Base-by-base conservation (phyloP, 2,797 vertebrate genomes). In the Bradypodion pumilum region DNA sequence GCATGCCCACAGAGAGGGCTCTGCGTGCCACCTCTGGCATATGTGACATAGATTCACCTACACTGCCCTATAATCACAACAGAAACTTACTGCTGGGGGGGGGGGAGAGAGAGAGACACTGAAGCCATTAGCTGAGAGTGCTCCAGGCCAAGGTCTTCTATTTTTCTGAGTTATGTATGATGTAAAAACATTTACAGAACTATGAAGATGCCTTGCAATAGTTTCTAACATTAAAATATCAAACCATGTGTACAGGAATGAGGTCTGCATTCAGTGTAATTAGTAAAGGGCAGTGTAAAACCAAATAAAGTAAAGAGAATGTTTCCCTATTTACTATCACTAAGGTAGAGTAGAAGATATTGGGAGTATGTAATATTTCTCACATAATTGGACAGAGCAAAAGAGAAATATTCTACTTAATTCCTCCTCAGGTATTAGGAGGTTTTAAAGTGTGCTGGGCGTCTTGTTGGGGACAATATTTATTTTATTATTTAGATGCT, bases 101-200 rank as follows among this genome's bases (percentile, higher is more conserved):
- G n/a, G n/a, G n/a, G n/a, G n/a, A 52, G 7, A 63, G 63, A 49
- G 15, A 49, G 49, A 0, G 44, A 86, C 63, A 56, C 63, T 56
- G 0, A 86, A 72, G 78, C 69, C 63, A 78, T 82, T 88, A 68
- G 70, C 78, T 86, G 56, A 10, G 80, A 44, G 35, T 3, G 78
- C 89, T 77, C n/a, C 16, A 42, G 88, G 89, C 90, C 90, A 80
- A 87, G 83, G 78, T 60, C 83, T 77, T 69, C 0, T 70, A 84
- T 69, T 86, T 81, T 78, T 78, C 81, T 94, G 82, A 77, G 94
- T 92, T 92, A 94, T 93, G 72, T 27, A 94, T 91, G 90, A 94
- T 84, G 66, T 29, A 86, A 91, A 93, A 82, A 83, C 92, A 93
- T 80, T 91, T 93, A 80, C 66, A 87, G 88, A 89, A 74, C 52